Base-by-base conservation (phyloP, 2,113 vertebrate species). In the Pycnonotus jocosus region DNA sequence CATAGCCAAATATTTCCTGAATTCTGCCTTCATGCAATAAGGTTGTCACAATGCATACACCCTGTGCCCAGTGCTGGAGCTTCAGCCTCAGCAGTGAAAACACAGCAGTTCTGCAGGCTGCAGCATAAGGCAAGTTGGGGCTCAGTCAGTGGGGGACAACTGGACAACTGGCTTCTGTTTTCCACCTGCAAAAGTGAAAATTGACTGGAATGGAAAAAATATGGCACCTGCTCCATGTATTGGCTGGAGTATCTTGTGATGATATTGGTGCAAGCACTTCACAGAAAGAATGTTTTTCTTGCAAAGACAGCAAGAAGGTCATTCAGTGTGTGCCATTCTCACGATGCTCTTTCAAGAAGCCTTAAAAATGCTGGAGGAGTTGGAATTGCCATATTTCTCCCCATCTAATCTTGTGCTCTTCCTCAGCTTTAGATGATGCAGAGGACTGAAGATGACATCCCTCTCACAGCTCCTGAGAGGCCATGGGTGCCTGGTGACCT, bases 211-310 rank as follows among this genome's bases (percentile, higher is more conserved):
- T 2, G 2, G 21, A 16, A 81, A 71, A 68, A 21, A n/a, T 11
- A 60, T 0, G 2, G 17, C 12, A 47, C 37, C n/a, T 58, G 24
- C 6, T 22, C 24, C 71, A 6, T 64, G 27, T n/a, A 15, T 30
- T 89, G 61, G 8, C 65, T 92, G 62, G 31, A 85, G 8, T 2
- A 45, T 7, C 6, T 45, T 27, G 17, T 48, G n/a, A 28, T 12
- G 9, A 14, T 51, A 38, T 2, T 1, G 5, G 28, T 0, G 0
- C 64, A 87, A 69, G 17, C 0, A 0, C 50, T 57, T 79, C 50
- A 50, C 14, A 80, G 62, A 65, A 86, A 54, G 22, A 27, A 23
- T 28, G 12, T 12, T 85, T 51, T 64, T 9, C 35, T 76, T 60
- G 24, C 18, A 62, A 51, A 72, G 15, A 23, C 35, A 71, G 27